A percentile compares a stretch with the other conserved stretches of the same genome.
phyloP scores from a whole-genome alignment of 53 echinoderm and acorn worm species.

The Stichopus horrens region DNA sequence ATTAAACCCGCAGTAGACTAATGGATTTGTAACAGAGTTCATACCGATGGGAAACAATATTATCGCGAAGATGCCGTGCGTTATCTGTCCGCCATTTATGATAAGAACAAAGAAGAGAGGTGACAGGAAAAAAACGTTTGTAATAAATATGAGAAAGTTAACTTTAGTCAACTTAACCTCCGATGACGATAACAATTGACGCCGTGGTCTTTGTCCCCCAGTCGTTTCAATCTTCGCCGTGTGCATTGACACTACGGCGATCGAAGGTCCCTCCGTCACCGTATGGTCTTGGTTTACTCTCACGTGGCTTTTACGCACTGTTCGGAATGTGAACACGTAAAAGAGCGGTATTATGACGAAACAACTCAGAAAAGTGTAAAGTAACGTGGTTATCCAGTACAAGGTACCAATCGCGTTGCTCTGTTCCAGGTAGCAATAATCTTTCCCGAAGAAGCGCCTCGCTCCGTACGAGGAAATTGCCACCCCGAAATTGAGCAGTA shows the following conservation, averaged over 20 bases:
- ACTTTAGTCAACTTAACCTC: constrained; percentile 42
- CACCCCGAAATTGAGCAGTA: background rate
- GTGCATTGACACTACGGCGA: background rate
- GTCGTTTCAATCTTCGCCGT: background rate
- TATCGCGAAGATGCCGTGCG: constrained; percentile 18
- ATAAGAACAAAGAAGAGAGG: constrained; percentile 11
- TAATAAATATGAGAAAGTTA: constrained; percentile 27
- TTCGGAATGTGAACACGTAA: constrained; percentile 34
- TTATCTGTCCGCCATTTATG: background rate
- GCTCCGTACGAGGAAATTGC: constrained; percentile 16
- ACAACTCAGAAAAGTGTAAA: constrained; percentile 34
- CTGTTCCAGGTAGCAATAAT: constrained; percentile 31
- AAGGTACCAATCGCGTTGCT: background rate
- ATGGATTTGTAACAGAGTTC: constrained; percentile 37
- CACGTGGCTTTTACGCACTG: constrained; percentile 25
- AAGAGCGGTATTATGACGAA: constrained; percentile 21
- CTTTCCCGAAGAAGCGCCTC: constrained; percentile 9
- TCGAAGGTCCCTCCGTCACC: background rate
- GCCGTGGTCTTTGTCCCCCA: constrained; percentile 1
- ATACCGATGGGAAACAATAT: constrained; percentile 29
- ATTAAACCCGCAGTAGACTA: constrained; percentile 42
- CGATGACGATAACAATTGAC: constrained; percentile 7
- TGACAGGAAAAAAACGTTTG: constrained; percentile 29
- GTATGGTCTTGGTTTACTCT: constrained; percentile 23
- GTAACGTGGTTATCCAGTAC: constrained; percentile 17